Base-by-base conservation (phyloP, 2,797 vertebrate genomes). In the Chelonia mydas region DNA sequence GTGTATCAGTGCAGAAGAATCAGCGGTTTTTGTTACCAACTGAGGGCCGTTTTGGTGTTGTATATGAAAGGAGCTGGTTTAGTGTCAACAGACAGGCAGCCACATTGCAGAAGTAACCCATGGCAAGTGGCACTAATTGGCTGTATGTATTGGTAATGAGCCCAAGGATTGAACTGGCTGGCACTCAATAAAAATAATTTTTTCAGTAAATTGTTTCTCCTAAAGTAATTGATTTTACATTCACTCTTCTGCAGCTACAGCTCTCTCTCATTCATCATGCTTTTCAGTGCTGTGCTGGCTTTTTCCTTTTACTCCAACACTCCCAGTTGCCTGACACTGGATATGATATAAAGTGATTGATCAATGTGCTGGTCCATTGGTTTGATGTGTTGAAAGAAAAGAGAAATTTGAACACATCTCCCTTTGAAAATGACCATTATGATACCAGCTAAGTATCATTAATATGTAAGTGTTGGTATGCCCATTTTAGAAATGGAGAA, bases 171-270 rank as follows among this genome's bases (percentile, higher is more conserved):
- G 45, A 50, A 3, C 5, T 74, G 55, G 31, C 1, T 90, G 79
- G 10, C 91, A 92, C 89, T 93, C 90, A 88, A 68, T 86, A 76
- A 92, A 87, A 92, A 94, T 41, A 4, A 74, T 77, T 51, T 92
- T 92, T 95, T 87, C 89, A 91, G 86, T 74, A 83, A 89, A 96
- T 95, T 92, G 86, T 88, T 85, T 96, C 83, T 90, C 90, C 92
- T 92, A 88, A 97, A 96, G 88, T 95, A 97, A 96, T 97, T 94
- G 93, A 86, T 95, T 97, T 96, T 96, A 49, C 95, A 92, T 96
- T 97, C 96, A 97, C 96, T 96, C 79, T 41, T 11, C 83, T 47
- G 0, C 95, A 93, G 78, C 84, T 93, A 50, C 76, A 84, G 89
- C 47, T 93, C 76, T 84, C 86, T 83, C 45, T 92, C 90, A 79